Percentiles rank a stretch among this genome's conserved stretches.
Evolutionary conservation across 2,888 invertebrate species (phyloP).

Genomic region (Pyrocoelia pectoralis): DNA sequence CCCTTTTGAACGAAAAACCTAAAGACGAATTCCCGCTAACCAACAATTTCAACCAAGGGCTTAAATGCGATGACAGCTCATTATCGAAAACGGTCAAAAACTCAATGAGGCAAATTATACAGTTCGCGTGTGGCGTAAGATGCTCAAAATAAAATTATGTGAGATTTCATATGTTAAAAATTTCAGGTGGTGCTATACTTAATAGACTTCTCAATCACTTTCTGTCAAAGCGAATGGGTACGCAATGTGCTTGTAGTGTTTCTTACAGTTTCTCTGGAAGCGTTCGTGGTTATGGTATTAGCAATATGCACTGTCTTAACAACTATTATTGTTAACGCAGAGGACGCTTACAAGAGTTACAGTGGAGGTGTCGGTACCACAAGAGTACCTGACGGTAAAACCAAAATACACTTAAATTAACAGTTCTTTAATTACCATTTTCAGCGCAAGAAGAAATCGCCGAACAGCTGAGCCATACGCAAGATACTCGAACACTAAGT

Average conservation of each 20-base stretch:
- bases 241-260: slow-evolving; percentile 31
- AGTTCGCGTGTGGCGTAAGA: neutral
- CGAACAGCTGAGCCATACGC: too few species aligned
- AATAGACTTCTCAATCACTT: slow-evolving; percentile 5
- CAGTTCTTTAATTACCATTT: too few species aligned
- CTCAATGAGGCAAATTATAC: neutral
- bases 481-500: too few species aligned
- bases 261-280: slow-evolving; percentile 30
- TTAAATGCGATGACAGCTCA: too few species aligned
- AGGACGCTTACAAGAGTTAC: slow-evolving; percentile 26
- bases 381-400: too few species aligned
- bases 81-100: too few species aligned
- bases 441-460: too few species aligned
- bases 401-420: too few species aligned
- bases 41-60: neutral
- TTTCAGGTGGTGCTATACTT: slow-evolving; percentile 11
- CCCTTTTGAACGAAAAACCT: neutral
- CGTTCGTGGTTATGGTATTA: slow-evolving; percentile 38
- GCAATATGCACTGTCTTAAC: slow-evolving; percentile 35
- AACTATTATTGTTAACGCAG: slow-evolving; percentile 35
- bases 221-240: slow-evolving; percentile 23
- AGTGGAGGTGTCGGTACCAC: neutral
- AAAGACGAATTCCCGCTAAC: neutral
- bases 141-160: neutral
- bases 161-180: neutral